Conservation (phyloP, 2,113 vertebrate genomes). For the Hystrix brachyura region DNA sequence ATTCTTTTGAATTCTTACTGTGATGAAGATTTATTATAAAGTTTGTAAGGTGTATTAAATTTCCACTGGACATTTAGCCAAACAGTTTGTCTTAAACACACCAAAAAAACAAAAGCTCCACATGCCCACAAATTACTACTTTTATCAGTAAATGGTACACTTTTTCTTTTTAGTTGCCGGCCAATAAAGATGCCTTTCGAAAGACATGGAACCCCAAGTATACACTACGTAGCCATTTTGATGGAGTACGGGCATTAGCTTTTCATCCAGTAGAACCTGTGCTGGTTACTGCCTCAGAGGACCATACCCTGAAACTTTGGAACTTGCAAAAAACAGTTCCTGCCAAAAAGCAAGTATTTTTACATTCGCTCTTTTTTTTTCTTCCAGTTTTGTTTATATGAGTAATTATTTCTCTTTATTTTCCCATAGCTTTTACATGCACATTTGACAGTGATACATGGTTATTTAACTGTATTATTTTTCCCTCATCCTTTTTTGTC, state of each 20-base stretch:
- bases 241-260: conserved; percentile 97
- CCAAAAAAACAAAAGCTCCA: conserved; percentile 53
- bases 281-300: conserved; percentile 98
- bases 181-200: conserved; percentile 98
- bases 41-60: conserved; percentile 71
- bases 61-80: conserved; percentile 60
- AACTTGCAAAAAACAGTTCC: conserved; percentile 99
- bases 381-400: conserved; percentile 58
- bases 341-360: conserved; percentile 96
- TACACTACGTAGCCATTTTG: conserved; percentile 98
- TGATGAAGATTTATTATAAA: conserved; percentile 46
- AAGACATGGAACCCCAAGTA: conserved; percentile 99
- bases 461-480: conserved; percentile 57
- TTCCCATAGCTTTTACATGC: neutral
- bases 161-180: conserved; percentile 91
- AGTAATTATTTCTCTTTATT: neutral
- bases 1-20: conserved; percentile 65
- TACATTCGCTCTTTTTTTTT: conserved; percentile 76
- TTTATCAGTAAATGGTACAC: conserved; percentile 57
- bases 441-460: conserved; percentile 23
- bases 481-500: neutral
- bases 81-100: conserved; percentile 66
- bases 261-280: conserved; percentile 99
- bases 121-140: conserved; percentile 42
- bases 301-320: conserved; percentile 99